Conservation (phyloP, 2,113 vertebrate genomes). For the Myanophis thanlyinensis region DNA sequence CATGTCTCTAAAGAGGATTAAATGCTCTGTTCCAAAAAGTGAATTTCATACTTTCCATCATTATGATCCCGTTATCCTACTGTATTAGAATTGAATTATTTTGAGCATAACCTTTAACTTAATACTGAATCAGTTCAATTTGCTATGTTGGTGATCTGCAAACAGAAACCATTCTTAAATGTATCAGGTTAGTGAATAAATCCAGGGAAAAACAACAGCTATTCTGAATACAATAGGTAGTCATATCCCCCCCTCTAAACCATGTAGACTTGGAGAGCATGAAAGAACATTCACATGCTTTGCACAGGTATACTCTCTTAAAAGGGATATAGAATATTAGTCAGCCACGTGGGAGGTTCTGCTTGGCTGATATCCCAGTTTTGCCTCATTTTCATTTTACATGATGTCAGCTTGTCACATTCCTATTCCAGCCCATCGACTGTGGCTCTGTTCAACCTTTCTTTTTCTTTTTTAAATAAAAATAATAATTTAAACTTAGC, state of each 20-base stretch:
- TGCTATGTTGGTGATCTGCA: background rate
- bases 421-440: background rate
- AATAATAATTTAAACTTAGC: background rate
- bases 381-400: conserved; percentile 11
- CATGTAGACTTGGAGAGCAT: background rate
- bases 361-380: conserved; percentile 13
- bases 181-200: background rate
- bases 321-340: conserved; percentile 19
- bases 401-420: conserved; percentile 11
- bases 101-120: background rate
- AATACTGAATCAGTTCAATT: background rate
- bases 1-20: background rate
- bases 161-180: conserved; percentile 1
- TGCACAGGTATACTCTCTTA: background rate
- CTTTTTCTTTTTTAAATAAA: background rate
- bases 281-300: background rate
- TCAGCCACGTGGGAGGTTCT: conserved; percentile 4
- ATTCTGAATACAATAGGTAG: conserved; percentile 15
- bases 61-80: background rate
- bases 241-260: conserved; percentile 12
- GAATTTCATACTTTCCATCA: conserved; percentile 14
- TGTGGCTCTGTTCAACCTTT: background rate
- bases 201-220: background rate
- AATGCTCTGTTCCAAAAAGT: background rate
- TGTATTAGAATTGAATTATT: conserved; percentile 2